These are phyloP conservation scores for Trissolcus basalis DNA, from an alignment of 1,140 invertebrate genomes.

Conservation along the genomic window DNA sequence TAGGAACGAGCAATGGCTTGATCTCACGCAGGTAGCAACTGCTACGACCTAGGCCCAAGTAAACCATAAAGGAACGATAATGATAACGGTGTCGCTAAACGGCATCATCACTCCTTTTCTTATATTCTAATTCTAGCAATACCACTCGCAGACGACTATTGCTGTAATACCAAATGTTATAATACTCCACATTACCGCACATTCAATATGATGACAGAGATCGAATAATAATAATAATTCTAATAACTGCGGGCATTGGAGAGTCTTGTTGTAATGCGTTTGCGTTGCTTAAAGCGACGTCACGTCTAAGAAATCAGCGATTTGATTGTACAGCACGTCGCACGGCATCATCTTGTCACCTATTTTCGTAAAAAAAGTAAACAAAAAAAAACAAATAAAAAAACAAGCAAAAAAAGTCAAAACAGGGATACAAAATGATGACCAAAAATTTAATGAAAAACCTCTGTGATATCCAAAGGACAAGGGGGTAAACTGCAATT, in stretches of 20 bases:
- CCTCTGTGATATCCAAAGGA: conserved; percentile 73
- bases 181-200: conserved; percentile 74
- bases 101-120: conserved; percentile 70
- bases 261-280: conserved; percentile 74
- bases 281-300: conserved; percentile 76
- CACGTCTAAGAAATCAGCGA: conserved; percentile 70
- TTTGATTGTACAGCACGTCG: conserved; percentile 61
- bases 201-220: conserved; percentile 66
- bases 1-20: conserved; percentile 74
- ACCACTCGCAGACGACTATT: conserved; percentile 70
- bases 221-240: conserved; percentile 67
- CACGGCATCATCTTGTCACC: conserved; percentile 67
- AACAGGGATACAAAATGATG: conserved; percentile 56
- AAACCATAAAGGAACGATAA: conserved; percentile 64
- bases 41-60: conserved; percentile 73
- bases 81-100: conserved; percentile 60
- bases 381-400: conserved; percentile 56
- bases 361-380: conserved; percentile 70
- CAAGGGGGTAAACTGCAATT: conserved; percentile 58
- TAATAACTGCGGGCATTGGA: conserved; percentile 70
- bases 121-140: conserved; percentile 74
- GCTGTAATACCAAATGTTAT: conserved; percentile 68
- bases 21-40: conserved; percentile 76
- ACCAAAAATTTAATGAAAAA: conserved; percentile 71
- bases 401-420: conserved; percentile 32